Base-by-base conservation (phyloP, 2,797 vertebrate species). In the Podarcis siculus region DNA sequence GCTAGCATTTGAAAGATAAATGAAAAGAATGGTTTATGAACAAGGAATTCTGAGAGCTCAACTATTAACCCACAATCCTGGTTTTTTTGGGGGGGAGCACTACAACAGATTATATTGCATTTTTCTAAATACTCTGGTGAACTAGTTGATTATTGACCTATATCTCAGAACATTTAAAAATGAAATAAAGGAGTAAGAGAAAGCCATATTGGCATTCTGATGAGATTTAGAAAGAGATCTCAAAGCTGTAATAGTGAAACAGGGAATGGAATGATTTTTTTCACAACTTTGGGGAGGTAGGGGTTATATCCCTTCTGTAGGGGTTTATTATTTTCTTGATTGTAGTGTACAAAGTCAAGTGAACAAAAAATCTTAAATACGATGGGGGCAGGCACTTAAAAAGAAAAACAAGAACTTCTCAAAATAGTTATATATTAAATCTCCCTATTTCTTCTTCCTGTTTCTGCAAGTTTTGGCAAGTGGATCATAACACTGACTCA, bases 381-480 rank as follows among this genome's bases (percentile, higher is more conserved):
- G 21, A 8, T 23, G 27, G 76, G 13, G 81, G 82, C 45, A 2
- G 42, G 3, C 15, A 78, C 75, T 69, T 71, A 89, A 85, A 45
- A 86, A 15, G 39, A 76, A 82, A 87, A 17, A 8, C 76, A 0
- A 0, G 82, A 92, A 72, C 13, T 83, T 89, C 91, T 86, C 10
- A 93, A 94, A 91, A 79, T 67, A 83, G 42, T 32, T 92, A 27
- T 58, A 42, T 85, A 27, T 87, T 79, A 91, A 94, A 91, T 30
- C 45, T 81, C 58, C 23, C 58, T 42, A 45, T 15, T 25, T 45
- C 25, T 39, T 64, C 39, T 12, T 88, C 66, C 58, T 82, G 71
- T 8, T 39, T 81, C 90, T 93, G 72, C 76, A 87, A 86, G 66
- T 69, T 88, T 78, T 84, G 82, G n/a, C 45, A 27, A 32, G 86